A percentile compares a stretch with the other conserved stretches of the same genome.
Evolutionary conservation across 2,888 invertebrate genomes (phyloP).

Genomic region (Aphodius granarius): DNA sequence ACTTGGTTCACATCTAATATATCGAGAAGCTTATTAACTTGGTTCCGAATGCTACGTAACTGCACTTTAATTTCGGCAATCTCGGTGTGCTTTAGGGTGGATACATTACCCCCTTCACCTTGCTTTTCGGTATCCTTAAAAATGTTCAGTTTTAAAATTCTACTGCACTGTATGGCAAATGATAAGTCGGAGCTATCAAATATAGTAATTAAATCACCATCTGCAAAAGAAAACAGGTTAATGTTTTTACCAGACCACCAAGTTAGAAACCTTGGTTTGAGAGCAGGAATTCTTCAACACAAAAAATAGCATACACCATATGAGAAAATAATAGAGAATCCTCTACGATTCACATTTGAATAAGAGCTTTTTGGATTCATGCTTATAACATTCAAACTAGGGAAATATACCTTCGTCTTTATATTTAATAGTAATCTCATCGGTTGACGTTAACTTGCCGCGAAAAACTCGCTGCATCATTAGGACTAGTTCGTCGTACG

Average conservation of each 20-base stretch:
- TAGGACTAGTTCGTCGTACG: slow-evolving; percentile 67
- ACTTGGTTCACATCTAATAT: slow-evolving; percentile 51
- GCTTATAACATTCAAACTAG: background rate
- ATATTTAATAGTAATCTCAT: slow-evolving; percentile 71
- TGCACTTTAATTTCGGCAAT: slow-evolving; percentile 55
- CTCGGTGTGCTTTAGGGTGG: slow-evolving; percentile 46
- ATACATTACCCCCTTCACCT: slow-evolving; percentile 34
- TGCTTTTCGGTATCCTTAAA: slow-evolving; percentile 51
- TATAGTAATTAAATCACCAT: slow-evolving; percentile 71
- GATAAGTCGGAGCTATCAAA: slow-evolving; percentile 70
- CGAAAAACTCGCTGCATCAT: slow-evolving; percentile 75
- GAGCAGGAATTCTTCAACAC: background rate
- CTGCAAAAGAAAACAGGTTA: slow-evolving; percentile 50
- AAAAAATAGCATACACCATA: too few relatives aligned
- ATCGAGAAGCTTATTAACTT: slow-evolving; percentile 62
- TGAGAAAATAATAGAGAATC: too few relatives aligned
- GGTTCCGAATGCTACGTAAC: slow-evolving; percentile 58
- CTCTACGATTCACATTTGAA: too few relatives aligned
- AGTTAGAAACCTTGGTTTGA: background rate
- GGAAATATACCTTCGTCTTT: slow-evolving; percentile 65
- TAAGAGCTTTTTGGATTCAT: background rate
- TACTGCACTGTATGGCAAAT: slow-evolving; percentile 69
- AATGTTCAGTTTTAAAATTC: slow-evolving; percentile 65
- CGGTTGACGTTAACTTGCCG: slow-evolving; percentile 63
- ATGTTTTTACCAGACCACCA: background rate